These are phyloP conservation scores for Mythimna pallens DNA, from an alignment of 2,888 invertebrate genomes.

Conservation along the genomic window DNA sequence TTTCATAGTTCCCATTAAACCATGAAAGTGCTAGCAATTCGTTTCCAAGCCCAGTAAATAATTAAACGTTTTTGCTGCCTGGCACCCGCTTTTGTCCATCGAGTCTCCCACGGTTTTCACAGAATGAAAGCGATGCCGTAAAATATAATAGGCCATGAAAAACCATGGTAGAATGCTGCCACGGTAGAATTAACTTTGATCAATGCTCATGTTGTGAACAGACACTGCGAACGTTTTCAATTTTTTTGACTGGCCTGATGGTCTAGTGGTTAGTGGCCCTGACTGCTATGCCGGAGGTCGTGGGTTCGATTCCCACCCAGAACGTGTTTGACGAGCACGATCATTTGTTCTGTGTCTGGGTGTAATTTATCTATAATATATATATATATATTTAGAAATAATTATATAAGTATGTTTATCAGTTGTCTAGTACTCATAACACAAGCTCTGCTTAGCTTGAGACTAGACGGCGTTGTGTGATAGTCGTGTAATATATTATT, in stretches of 20 bases:
- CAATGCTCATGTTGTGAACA: constrained; percentile 18
- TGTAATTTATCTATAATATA: no score
- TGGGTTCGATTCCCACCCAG: no score
- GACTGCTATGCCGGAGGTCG: no score
- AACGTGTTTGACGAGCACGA: no score
- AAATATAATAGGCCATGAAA: constrained; percentile 60
- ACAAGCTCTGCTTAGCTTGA: no score
- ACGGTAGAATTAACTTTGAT: constrained; percentile 40
- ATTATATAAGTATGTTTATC: no score
- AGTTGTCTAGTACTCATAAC: no score
- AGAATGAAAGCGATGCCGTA: constrained; percentile 59
- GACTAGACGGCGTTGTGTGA: no score
- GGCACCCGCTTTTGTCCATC: constrained; percentile 45
- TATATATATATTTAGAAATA: no score
- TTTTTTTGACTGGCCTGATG: background rate
- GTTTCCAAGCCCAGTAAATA: constrained; percentile 32
- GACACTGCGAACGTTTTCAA: constrained; percentile 1
- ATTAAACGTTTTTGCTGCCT: constrained; percentile 46
- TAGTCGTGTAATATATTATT: no score
- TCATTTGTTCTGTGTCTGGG: no score
- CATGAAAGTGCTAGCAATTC: constrained; percentile 43
- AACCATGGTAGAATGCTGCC: constrained; percentile 48
- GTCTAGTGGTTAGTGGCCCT: no score
- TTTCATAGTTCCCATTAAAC: constrained; percentile 20
- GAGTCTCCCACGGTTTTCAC: constrained; percentile 61